These are phyloP conservation scores for Rhyzopertha dominica DNA, from an alignment of 1,140 invertebrate genomes.

Conservation along the genomic window DNA sequence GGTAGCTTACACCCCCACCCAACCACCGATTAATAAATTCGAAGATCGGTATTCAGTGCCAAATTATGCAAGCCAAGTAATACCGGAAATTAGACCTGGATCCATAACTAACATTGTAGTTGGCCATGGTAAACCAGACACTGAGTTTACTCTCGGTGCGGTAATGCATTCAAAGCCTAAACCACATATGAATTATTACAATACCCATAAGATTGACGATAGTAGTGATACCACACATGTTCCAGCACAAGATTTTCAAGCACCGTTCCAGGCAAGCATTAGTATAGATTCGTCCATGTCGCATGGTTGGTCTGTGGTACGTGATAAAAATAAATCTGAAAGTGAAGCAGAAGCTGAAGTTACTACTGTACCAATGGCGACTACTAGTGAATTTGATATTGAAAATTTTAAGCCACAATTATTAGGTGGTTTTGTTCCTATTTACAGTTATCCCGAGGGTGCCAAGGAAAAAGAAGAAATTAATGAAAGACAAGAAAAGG, in stretches of 20 bases:
- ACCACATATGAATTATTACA: too few relatives aligned
- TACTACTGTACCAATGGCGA: constrained; percentile 38
- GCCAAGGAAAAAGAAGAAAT: constrained; percentile 20
- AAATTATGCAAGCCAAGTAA: constrained; percentile 46
- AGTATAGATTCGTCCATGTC: constrained; percentile 50
- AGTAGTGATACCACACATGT: too few relatives aligned
- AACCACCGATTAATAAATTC: constrained; percentile 34
- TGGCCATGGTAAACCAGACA: constrained; percentile 11
- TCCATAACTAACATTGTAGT: constrained; percentile 21
- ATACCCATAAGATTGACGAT: too few relatives aligned
- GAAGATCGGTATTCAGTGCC: constrained; percentile 40
- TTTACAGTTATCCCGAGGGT: constrained; percentile 46
- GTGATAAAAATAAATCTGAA: constrained; percentile 36
- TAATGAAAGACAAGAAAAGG: constrained; percentile 30
- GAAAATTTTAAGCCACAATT: constrained; percentile 65
- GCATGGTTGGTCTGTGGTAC: constrained; percentile 62
- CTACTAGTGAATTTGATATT: constrained; percentile 52
- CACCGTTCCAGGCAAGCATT: constrained; percentile 63
- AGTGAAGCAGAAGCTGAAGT: constrained; percentile 33
- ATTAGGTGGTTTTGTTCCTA: constrained; percentile 64
- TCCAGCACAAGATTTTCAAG: constrained; percentile 54
- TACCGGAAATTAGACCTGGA: constrained; percentile 43
- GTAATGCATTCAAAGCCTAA: too few relatives aligned
- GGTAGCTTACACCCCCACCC: constrained; percentile 51
- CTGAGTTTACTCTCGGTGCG: constrained; percentile 4